Percentiles rank a stretch among this genome's conserved stretches.
These are phyloP conservation scores for Varanus komodoensis DNA, from an alignment of 2,113 vertebrate species.

Conservation along the genomic window DNA sequence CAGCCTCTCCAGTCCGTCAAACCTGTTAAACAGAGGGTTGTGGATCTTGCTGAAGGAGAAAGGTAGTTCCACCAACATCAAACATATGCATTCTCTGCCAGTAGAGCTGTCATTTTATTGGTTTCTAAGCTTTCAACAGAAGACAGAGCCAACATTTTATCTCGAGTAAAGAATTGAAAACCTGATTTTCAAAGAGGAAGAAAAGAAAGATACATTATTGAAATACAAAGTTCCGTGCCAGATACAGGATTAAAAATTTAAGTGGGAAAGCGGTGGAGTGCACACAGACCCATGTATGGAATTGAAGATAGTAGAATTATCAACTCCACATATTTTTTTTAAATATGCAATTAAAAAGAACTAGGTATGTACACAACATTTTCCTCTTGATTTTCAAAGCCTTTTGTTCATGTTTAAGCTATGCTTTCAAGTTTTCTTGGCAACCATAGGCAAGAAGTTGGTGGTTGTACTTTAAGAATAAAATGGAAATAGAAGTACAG, in stretches of 20 bases:
- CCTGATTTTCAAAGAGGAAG: background rate
- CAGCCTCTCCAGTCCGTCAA: background rate
- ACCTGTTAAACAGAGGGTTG: background rate
- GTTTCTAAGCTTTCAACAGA: slow-evolving; percentile 8
- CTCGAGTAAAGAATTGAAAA: background rate
- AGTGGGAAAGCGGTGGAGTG: background rate
- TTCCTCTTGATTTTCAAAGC: background rate
- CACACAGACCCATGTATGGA: background rate
- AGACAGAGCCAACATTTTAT: background rate
- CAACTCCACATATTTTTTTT: background rate
- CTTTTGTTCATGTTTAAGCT: background rate
- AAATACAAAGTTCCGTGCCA: background rate
- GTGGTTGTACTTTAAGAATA: background rate
- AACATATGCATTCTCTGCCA: background rate
- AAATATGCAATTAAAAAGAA: background rate
- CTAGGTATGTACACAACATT: background rate
- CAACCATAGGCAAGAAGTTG: background rate
- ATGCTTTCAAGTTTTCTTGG: slow-evolving; percentile 1
- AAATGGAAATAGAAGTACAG: background rate
- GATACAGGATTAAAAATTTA: background rate
- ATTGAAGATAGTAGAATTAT: slow-evolving; percentile 16
- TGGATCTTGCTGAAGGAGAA: background rate
- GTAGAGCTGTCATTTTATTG: background rate
- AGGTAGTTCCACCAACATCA: background rate
- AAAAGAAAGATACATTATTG: background rate